A percentile compares a stretch with the other conserved stretches of the same genome.
phyloP scores from a whole-genome alignment of 1,140 invertebrate genomes.

The Ditylenchus dipsaci region DNA sequence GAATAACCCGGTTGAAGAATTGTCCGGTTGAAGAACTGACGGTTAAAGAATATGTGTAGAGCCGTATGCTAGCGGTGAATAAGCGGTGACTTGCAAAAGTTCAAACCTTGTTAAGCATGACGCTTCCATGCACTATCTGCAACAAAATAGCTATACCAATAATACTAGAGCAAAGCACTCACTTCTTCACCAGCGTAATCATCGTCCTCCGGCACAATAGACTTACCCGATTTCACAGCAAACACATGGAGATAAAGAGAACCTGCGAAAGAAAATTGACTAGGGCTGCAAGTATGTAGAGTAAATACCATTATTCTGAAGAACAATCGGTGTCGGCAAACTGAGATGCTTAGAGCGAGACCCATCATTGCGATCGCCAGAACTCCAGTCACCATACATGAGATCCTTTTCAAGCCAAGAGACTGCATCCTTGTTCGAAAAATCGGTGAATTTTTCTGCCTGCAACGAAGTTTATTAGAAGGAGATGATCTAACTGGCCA shows the following conservation, averaged over 20 bases:
- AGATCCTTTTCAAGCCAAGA: slow-evolving; percentile 80
- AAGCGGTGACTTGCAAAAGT: too few species aligned
- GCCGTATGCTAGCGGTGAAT: too few species aligned
- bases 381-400: slow-evolving; percentile 87
- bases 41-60: too few species aligned
- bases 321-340: slow-evolving; percentile 60
- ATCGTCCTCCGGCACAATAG: slow-evolving; percentile 70
- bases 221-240: slow-evolving; percentile 74
- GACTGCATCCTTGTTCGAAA: slow-evolving; percentile 69
- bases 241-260: slow-evolving; percentile 87
- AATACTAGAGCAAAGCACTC: slow-evolving; percentile 61
- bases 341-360: slow-evolving; percentile 62
- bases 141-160: neutral
- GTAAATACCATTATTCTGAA: slow-evolving; percentile 71
- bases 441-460: slow-evolving; percentile 55
- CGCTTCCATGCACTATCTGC: slow-evolving; percentile 19
- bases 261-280: slow-evolving; percentile 53
- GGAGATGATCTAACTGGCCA: neutral
- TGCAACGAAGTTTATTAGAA: slow-evolving; percentile 3
- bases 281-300: too few species aligned
- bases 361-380: slow-evolving; percentile 77
- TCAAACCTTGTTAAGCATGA: slow-evolving; percentile 70
- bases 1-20: too few species aligned
- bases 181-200: slow-evolving; percentile 69
- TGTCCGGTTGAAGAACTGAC: too few species aligned